Evolutionary conservation across 2,113 vertebrate genomes (phyloP).

Genomic region (Callithrix jacchus): DNA sequence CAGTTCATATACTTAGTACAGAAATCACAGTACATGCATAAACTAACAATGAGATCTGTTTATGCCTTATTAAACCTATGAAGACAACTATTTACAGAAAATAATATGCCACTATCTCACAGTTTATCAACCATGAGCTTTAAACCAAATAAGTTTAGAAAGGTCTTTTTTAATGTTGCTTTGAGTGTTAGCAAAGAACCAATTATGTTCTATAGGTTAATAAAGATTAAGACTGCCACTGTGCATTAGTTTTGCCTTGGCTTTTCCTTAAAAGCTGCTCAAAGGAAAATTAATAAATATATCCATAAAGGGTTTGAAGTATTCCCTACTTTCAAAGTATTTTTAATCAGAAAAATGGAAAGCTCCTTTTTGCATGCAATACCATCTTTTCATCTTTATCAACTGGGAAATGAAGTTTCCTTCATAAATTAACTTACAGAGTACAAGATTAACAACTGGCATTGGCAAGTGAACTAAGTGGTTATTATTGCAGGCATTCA

Average conservation of each 20-base stretch:
- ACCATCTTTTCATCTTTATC: background rate
- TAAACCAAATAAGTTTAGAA: constrained; percentile 10
- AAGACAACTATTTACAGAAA: constrained; percentile 14
- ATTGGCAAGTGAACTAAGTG: background rate
- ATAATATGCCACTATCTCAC: background rate
- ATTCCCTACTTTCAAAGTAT: background rate
- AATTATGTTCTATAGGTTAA: background rate
- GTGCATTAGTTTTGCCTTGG: background rate
- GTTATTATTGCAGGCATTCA: background rate
- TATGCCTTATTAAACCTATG: constrained; percentile 21
- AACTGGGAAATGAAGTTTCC: background rate
- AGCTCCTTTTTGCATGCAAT: background rate
- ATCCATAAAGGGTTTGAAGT: background rate
- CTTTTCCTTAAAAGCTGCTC: constrained; percentile 24
- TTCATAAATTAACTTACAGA: constrained; percentile 23
- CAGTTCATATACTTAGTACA: constrained; percentile 41
- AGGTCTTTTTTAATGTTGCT: constrained; percentile 3
- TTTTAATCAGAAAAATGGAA: background rate
- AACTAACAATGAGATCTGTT: constrained; percentile 26
- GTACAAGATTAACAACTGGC: constrained; percentile 17
- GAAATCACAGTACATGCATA: constrained; percentile 11
- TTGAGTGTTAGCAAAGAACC: background rate
- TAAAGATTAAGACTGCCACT: background rate
- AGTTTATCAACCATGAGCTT: background rate
- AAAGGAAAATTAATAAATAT: constrained; percentile 37